Conservation (phyloP, 2,113 vertebrate genomes). For the Typhlomys cinereus region DNA sequence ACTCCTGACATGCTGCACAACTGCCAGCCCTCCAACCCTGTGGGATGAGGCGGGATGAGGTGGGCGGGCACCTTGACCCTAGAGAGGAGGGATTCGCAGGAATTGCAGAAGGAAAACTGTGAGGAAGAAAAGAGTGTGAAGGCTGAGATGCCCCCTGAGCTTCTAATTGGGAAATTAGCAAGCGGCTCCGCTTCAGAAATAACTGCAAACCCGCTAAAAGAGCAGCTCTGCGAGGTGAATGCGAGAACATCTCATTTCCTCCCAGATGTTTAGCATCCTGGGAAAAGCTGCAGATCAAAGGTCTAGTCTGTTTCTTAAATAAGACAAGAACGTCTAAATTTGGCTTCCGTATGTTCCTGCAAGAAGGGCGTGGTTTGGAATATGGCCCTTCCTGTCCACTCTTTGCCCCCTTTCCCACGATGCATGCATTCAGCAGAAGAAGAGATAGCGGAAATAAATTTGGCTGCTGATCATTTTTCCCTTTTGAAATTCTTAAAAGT, state of each 20-base stretch:
- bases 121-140: neutral
- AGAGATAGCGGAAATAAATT: constrained; percentile 13
- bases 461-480: neutral
- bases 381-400: neutral
- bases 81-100: neutral
- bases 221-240: constrained; percentile 35
- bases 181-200: constrained; percentile 35
- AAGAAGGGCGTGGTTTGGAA: constrained; percentile 28
- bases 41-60: neutral
- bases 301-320: constrained; percentile 56
- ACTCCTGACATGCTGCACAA: no score
- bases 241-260: constrained; percentile 34
- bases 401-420: neutral
- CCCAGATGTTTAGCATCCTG: constrained; percentile 49
- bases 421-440: neutral
- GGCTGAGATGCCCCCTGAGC: neutral
- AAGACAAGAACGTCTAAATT: neutral
- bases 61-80: no score
- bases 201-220: constrained; percentile 54
- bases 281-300: constrained; percentile 67
- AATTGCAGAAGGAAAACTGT: neutral
- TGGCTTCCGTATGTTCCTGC: neutral
- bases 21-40: fast-evolving
- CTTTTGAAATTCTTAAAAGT: constrained; percentile 39
- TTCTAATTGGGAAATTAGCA: constrained; percentile 50